Evolutionary conservation across 2,888 invertebrate genomes (phyloP).

Genomic region (Mesorhabditis belari): DNA sequence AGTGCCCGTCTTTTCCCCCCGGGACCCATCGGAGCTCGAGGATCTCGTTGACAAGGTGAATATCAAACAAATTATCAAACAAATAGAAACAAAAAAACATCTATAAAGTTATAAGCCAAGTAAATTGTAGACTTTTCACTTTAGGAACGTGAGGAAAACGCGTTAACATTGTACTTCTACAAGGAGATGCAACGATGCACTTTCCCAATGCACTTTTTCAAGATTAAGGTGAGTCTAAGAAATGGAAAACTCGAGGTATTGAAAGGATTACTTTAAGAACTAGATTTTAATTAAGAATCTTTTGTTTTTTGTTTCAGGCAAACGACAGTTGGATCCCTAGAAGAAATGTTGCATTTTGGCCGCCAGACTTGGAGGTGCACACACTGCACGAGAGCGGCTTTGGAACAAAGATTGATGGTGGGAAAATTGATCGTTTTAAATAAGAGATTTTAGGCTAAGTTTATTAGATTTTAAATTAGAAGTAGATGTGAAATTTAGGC

Average conservation of each 20-base stretch:
- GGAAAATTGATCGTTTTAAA: background rate
- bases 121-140: no score
- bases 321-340: background rate
- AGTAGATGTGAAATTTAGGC: no score
- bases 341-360: background rate
- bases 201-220: background rate
- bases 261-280: no score
- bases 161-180: background rate
- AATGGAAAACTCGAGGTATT: no score
- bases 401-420: background rate
- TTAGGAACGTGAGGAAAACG: background rate
- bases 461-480: no score
- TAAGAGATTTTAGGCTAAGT: background rate
- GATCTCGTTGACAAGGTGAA: background rate
- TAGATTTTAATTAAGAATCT: no score
- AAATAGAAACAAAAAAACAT: no score
- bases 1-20: background rate
- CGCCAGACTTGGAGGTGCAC: background rate
- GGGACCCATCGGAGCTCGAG: background rate
- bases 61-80: background rate
- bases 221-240: background rate
- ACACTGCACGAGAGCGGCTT: background rate
- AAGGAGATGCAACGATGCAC: background rate
- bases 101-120: no score
- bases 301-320: background rate